Evolutionary conservation across 2,888 invertebrate species (phyloP).

Genomic region (Gastrophysa polygoni): DNA sequence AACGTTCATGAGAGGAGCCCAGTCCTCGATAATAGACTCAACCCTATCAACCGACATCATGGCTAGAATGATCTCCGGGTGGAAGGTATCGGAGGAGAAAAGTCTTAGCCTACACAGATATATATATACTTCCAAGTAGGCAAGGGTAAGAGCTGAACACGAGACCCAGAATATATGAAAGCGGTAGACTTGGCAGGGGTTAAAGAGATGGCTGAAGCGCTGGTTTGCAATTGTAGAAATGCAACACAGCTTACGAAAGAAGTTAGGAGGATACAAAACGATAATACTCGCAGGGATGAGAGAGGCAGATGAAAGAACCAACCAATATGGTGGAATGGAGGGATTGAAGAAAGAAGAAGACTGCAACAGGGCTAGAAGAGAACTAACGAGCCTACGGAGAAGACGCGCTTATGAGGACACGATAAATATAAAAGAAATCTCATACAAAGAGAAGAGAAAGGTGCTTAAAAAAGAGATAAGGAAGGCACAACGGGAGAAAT

Average conservation of each 20-base stretch:
- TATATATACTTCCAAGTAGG: neutral
- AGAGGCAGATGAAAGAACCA: neutral
- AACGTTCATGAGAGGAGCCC: neutral
- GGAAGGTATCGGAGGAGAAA: neutral
- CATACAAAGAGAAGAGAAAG: neutral
- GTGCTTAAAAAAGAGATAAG: neutral
- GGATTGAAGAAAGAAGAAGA: neutral
- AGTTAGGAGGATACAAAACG: neutral
- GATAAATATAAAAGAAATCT: neutral
- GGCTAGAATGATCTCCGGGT: conserved; percentile 1
- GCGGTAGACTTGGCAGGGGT: neutral
- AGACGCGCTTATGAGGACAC: neutral
- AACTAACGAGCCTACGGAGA: neutral
- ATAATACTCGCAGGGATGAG: neutral
- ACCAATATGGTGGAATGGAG: conserved; percentile 3
- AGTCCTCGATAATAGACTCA: neutral
- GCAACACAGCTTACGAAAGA: neutral
- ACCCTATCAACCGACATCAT: neutral
- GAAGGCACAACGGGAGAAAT: neutral
- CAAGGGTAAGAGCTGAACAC: neutral
- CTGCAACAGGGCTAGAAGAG: neutral
- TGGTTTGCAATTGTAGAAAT: neutral
- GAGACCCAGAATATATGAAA: neutral
- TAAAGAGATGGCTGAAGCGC: neutral
- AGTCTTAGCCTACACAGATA: conserved; percentile 11